Base-by-base conservation (phyloP, 2,797 vertebrate genomes). In the Anguilla marmorata region DNA sequence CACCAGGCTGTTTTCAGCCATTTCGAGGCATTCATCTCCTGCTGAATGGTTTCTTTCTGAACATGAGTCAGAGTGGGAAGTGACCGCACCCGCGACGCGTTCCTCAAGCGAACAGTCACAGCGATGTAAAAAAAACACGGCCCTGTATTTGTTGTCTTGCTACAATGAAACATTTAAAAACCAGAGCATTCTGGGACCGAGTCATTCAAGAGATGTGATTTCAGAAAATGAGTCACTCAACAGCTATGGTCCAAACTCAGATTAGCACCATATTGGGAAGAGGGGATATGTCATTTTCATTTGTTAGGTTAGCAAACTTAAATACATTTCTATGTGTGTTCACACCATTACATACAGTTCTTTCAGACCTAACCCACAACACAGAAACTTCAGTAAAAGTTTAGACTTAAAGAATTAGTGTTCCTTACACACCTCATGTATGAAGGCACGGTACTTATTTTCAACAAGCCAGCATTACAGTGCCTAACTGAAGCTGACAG, bases 1-100 rank as follows among this genome's bases (percentile, higher is more conserved):
- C n/a, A 48, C 14, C 7, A 8, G 41, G 33, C 76, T 24, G 76
- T 2, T 45, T 41, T 0, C 76, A 80, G 19, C 37, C 76, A 80
- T 80, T 80, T 79, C 3, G n/a, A 45, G 76, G 76, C 33, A 80
- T 80, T 80, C 4, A 80, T 80, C 76, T 45, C 4, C 19, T 19
- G 19, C 16, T 76, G 27, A 76, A 76, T 76, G 33, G 72, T 37
- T 16, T 76, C 30, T 76, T 37, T 33, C 72, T 76, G 72, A 48
- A 80, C 37, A 50, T 82, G 79, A 33, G 45, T 82, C 79, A 82
- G 79, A 50, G 79, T 50, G 16, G 41, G 45, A 50, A n/a, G 76
- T 48, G 76, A 21, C 79, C 45, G 8, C 79, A 48, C 79, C 79
- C 21, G 45, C 50, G 16, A 82, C 19, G 50, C 24, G 45, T 12